Conservation (phyloP, 2,888 invertebrate genomes). For the Caenorhabditis becei region DNA sequence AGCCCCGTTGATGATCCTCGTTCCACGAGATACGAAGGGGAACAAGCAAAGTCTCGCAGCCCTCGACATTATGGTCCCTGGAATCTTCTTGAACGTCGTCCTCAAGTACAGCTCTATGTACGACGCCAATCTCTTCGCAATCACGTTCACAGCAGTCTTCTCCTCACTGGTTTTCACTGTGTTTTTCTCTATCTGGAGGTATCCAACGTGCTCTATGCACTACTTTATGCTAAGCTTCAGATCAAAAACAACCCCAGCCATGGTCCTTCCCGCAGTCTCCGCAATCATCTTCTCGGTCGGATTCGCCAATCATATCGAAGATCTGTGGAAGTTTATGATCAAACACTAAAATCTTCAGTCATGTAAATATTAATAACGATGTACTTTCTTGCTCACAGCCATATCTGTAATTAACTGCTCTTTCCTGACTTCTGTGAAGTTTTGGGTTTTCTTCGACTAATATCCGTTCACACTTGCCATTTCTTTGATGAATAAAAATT, state of each 20-base stretch:
- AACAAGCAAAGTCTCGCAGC: constrained; percentile 70
- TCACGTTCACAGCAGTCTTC: constrained; percentile 64
- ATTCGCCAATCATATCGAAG: constrained; percentile 62
- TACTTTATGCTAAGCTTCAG: constrained; percentile 39
- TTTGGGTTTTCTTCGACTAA: neutral
- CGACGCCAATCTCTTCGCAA: constrained; percentile 64
- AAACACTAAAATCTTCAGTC: constrained; percentile 62
- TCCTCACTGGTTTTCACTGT: constrained; percentile 63
- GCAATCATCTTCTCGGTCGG: constrained; percentile 61
- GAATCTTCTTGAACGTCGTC: constrained; percentile 69
- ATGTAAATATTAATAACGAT: constrained; percentile 15
- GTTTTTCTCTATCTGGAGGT: constrained; percentile 67
- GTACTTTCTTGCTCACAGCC: constrained; percentile 11
- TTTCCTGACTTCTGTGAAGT: constrained; percentile 40
- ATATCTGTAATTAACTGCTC: constrained; percentile 54
- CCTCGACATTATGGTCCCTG: constrained; percentile 71
- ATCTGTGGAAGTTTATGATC: constrained; percentile 73
- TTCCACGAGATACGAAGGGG: constrained; percentile 68
- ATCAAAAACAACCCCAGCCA: constrained; percentile 67
- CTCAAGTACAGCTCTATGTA: constrained; percentile 75
- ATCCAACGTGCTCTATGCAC: no score
- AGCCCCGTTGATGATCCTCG: constrained; percentile 69
- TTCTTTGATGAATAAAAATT: constrained; percentile 33
- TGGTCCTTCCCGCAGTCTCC: constrained; percentile 70
- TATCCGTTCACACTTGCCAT: constrained; percentile 46